These are phyloP conservation scores for Heterodera carotae DNA, from an alignment of 1,140 invertebrate genomes.

Conservation along the genomic window DNA sequence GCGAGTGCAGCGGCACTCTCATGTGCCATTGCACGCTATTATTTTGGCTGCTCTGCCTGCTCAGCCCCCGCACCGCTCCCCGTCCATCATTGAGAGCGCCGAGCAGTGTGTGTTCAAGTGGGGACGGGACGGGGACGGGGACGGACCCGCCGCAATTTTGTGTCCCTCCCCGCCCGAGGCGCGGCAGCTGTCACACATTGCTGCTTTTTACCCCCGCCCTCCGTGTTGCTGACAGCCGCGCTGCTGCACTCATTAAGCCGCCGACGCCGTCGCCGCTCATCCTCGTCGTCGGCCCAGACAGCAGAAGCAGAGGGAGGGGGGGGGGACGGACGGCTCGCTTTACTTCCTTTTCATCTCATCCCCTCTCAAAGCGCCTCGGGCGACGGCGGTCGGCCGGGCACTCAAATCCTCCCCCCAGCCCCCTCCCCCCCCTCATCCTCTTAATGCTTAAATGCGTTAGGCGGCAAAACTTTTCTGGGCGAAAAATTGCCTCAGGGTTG, in stretches of 20 bases:
- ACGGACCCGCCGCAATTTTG: background rate
- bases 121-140: too few species aligned
- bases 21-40: background rate
- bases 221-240: background rate
- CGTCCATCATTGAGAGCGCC: background rate
- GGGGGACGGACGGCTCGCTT: background rate
- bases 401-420: background rate
- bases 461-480: background rate
- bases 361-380: background rate
- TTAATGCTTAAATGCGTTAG: background rate
- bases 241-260: constrained; percentile 1
- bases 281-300: background rate
- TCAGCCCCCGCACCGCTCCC: too few species aligned
- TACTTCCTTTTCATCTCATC: background rate
- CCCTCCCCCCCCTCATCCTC: too few species aligned
- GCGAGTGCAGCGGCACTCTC: too few species aligned
- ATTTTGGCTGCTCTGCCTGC: too few species aligned
- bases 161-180: background rate
- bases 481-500: background rate
- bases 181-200: background rate
- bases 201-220: background rate
- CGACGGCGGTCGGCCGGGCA: background rate
- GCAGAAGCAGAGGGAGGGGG: background rate
- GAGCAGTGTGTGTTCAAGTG: too few species aligned
- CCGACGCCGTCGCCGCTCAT: too few species aligned